A percentile compares a stretch with the other conserved stretches of the same genome.
Evolutionary conservation across 2,797 vertebrate genomes (phyloP).

Genomic region (Schizopygopsis pylzovi): DNA sequence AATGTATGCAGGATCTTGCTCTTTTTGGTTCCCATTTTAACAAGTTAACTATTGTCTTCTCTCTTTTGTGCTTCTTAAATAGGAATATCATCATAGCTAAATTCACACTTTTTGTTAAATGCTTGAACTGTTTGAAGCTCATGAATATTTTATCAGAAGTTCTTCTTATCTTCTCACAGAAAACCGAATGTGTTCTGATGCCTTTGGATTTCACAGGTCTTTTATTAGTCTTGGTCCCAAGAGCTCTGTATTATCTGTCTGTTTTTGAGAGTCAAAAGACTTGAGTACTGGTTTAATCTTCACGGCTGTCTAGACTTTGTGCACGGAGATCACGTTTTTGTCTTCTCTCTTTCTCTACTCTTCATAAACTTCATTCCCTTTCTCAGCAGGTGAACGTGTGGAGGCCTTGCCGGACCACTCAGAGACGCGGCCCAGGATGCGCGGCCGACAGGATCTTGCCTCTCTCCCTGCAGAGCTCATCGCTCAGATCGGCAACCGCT

Average conservation of each 20-base stretch:
- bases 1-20: background rate
- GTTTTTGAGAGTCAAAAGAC: slow-evolving; percentile 35
- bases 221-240: slow-evolving; percentile 43
- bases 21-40: slow-evolving; percentile 1
- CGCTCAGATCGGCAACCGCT: slow-evolving; percentile 95
- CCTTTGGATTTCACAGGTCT: slow-evolving; percentile 47
- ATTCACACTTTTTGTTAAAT: slow-evolving; percentile 37
- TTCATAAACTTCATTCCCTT: slow-evolving; percentile 3
- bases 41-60: slow-evolving; percentile 15
- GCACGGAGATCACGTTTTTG: background rate
- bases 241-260: slow-evolving; percentile 41
- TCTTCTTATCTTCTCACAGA: slow-evolving; percentile 45
- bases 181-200: slow-evolving; percentile 37
- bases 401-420: slow-evolving; percentile 92
- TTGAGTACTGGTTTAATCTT: slow-evolving; percentile 30
- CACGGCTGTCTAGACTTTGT: slow-evolving; percentile 20
- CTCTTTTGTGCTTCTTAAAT: slow-evolving; percentile 26
- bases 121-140: slow-evolving; percentile 42
- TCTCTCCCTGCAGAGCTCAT: slow-evolving; percentile 92
- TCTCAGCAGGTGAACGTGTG: slow-evolving; percentile 84
- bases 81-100: slow-evolving; percentile 30
- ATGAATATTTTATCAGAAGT: slow-evolving; percentile 54
- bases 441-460: slow-evolving; percentile 89
- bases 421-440: slow-evolving; percentile 88
- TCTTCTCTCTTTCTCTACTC: slow-evolving; percentile 4